phyloP scores from a whole-genome alignment of 2,113 vertebrate species.

The Eonycteris spelaea region DNA sequence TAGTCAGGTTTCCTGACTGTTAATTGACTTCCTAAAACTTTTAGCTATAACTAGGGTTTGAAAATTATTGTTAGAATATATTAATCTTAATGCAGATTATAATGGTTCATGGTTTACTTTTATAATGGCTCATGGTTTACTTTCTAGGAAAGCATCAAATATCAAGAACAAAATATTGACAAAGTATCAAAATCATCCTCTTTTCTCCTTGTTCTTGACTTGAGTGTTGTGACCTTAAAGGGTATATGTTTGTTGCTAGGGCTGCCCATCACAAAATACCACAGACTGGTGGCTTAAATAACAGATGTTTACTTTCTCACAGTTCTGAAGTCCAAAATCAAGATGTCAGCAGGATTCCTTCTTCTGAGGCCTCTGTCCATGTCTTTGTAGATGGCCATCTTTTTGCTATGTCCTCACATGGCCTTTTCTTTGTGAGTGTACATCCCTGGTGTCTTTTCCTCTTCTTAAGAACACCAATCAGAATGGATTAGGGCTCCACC shows the following conservation, averaged over 20 bases:
- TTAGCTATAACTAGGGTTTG: background rate
- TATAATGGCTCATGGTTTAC: background rate
- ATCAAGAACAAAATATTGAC: background rate
- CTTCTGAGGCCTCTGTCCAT: background rate
- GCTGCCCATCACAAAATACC: background rate
- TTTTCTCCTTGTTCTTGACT: background rate
- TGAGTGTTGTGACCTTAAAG: background rate
- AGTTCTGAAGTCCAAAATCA: background rate
- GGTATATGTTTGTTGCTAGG: background rate
- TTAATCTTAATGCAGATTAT: background rate
- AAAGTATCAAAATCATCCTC: background rate
- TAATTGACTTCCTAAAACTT: background rate
- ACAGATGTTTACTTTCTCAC: background rate
- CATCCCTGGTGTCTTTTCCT: background rate
- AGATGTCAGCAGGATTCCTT: background rate
- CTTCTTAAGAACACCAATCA: background rate
- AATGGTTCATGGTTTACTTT: background rate
- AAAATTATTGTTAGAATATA: background rate
- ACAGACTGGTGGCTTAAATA: background rate
- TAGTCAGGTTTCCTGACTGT: background rate
- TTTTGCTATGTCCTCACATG: background rate
- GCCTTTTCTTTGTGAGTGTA: background rate
- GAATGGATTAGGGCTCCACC: background rate
- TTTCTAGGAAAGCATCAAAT: background rate
- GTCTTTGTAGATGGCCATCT: background rate